Base-by-base conservation (phyloP, 2,113 vertebrate genomes). In the Hymenochirus boettgeri region DNA sequence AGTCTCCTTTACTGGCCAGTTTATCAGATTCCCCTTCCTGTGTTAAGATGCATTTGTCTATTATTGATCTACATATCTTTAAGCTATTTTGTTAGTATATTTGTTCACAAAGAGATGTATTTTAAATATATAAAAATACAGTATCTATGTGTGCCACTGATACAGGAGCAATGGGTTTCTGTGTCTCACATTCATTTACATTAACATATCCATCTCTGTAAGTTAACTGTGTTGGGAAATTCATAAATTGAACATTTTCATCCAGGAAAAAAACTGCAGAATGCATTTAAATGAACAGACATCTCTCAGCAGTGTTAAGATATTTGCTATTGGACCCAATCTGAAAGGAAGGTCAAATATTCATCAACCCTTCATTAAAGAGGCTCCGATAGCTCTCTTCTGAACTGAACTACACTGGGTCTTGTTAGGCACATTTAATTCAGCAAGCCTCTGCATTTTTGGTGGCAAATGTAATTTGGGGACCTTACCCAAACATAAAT, bases 281-380 rank as follows among this genome's bases (percentile, higher is more conserved):
- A 60, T 47, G 65, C 65, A 69, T 69, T 69, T 69, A 69, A 69
- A 69, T 69, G 65, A 69, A 69, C 65, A 69, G n/a, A 22, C 5
- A 23, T 60, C 65, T 60, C 65, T 53, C 18, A 57, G 65, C 56
- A 60, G 25, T 50, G 65, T 31, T 67, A 56, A 67, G 65, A 67
- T 67, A 67, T 67, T 59, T 67, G 56, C 65, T 39, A 60, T 69
- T 69, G 65, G 57, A 57, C 65, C 57, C 33, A 53, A 35, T 53
- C 65, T 69, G 65, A 69, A 69, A 69, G 57, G 46, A 69, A 69
- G 65, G 65, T 69, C 65, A 69, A 69, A 69, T 60, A 69, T 69
- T 69, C 65, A 53, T 60, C 65, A 59, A 57, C 65, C 65, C 48
- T 58, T 51, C 60, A 69, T 69, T 69, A 69, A 60, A 35, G 35